Evolutionary conservation across 2,797 vertebrate genomes (phyloP), one percentile per base, ranked within the genome.

Genomic region (Ispidina lecontei): DNA sequence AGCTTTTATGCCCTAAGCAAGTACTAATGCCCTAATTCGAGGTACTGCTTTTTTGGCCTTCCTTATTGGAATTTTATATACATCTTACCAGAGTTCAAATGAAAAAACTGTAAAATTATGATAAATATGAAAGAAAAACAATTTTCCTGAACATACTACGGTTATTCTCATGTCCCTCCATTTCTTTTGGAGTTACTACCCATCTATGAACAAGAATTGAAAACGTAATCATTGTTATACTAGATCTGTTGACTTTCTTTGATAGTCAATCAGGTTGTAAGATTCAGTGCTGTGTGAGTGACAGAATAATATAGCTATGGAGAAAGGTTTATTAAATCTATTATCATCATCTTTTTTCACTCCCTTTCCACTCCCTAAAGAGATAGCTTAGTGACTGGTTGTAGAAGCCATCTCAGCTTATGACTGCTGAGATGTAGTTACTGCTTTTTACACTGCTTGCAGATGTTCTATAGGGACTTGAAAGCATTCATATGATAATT

Each of bases 401-500:
- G 8, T 29, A 59, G 39, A 35, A 84, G 52, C 25, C 69, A 47
- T 87, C 83, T 35, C 76, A 87, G 35, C 6, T 69, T 49, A 11
- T 35, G 69, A 9, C 35, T 75, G 46, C 44, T 81, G 47, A 92
- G 73, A 47, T 2, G 1, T 6, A 75, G 58, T 77, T 39, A 19
- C 43, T 87, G 46, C 14, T 93, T 90, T 87, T 68, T 77, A 51
- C 65, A 39, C 33, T 55, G 35, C 44, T 85, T 81, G 79, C 82
- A 89, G 84, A 85, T 91, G 55, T 91, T 87, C 70, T 78, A 8
- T 16, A 55, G 78, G 76, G 65, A 80, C 69, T 87, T 60, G 43
- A 72, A 83, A 80, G 35, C 52, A 93, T 91, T 94, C 65, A 52
- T 76, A 84, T 82, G 81, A 44, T 89, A 88, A 95, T 87, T 92